Evolutionary conservation across 2,888 invertebrate genomes (phyloP), one percentile per base, ranked within the genome.

Genomic region (Nymphalis polychloros): DNA sequence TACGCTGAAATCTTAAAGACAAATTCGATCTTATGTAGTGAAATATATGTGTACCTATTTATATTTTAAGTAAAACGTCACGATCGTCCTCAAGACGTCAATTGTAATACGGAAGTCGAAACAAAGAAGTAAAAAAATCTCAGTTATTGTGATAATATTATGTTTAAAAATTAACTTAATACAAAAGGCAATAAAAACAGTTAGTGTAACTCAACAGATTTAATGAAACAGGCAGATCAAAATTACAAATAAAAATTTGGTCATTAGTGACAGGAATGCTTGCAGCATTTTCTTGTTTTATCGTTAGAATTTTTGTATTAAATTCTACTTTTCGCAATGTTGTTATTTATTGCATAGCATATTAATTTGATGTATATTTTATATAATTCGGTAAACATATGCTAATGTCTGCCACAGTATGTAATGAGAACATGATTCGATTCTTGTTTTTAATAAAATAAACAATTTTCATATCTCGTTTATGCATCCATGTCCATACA

Each of bases 1-100:
- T 83, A 60, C 64, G 62, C 41, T 63, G 17, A 19, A 27, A 57
- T 41, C 35, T 49, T 64, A 41, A 17, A 48, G 19, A 50, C n/a
- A 57, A 68, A 57, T 19, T 31, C 53, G 53, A 31, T 55, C 3
- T 31, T 7, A 55, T 27, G n/a, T 17, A 2, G 27, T 55, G 41
- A 41, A 41, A 41, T 41, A 41, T 41, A 41, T 41, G 10, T 41
- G 13, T 13, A 41, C 13, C 35, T 41, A 41, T 41, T 41, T 41
- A 41, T 41, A 41, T 41, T 41, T 41, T 41, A 41, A 41, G 41
- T 41, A 41, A 41, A 41, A 41, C 41, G 41, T 41, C 41, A 41
- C 41, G 41, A 41, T 41, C 63, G 47, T 16, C 6, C 59, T 27
- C 67, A 31, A 48, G 50, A 41, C 59, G 63, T 49, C 59, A 63